Conservation (phyloP, 2,113 vertebrate species). For the Pithys albifrons region DNA sequence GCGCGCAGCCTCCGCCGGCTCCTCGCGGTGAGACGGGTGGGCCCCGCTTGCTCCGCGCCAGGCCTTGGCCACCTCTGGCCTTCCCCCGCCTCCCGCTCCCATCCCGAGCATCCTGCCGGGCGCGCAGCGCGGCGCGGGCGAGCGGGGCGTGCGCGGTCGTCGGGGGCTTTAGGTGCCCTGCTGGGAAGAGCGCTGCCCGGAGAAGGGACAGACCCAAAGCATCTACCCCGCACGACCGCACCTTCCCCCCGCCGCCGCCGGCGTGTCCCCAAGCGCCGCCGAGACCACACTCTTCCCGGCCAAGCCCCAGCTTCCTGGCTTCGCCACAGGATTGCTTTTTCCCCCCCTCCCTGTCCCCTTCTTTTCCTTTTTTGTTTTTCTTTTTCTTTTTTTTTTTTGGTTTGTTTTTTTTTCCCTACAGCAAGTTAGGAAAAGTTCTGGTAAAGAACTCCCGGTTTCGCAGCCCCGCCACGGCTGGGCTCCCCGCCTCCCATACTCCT, state of each 20-base stretch:
- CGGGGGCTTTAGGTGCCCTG: neutral
- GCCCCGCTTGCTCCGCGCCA: neutral
- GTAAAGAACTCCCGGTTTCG: neutral
- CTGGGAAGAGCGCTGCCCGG: neutral
- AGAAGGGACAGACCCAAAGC: neutral
- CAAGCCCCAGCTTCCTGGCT: neutral
- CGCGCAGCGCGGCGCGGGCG: neutral
- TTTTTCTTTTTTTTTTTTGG: too few relatives aligned
- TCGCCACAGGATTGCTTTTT: neutral
- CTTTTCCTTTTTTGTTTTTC: too few relatives aligned
- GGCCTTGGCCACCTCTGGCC: neutral
- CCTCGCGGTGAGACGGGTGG: neutral
- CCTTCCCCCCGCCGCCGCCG: too few relatives aligned
- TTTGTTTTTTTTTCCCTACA: neutral
- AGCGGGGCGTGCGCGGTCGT: neutral
- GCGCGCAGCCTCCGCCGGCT: neutral
- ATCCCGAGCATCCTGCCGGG: neutral
- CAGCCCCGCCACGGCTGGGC: neutral
- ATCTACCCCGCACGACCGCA: neutral
- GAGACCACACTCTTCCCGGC: too few relatives aligned
- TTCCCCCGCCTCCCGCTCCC: neutral
- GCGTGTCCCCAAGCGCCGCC: too few relatives aligned
- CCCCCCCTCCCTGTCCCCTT: too few relatives aligned
- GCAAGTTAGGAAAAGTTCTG: neutral
- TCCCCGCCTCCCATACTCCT: slow-evolving; percentile 10